Evolutionary conservation across 2,797 vertebrate genomes (phyloP), one percentile per base, ranked within the genome.

Genomic region (Erithacus rubecula): DNA sequence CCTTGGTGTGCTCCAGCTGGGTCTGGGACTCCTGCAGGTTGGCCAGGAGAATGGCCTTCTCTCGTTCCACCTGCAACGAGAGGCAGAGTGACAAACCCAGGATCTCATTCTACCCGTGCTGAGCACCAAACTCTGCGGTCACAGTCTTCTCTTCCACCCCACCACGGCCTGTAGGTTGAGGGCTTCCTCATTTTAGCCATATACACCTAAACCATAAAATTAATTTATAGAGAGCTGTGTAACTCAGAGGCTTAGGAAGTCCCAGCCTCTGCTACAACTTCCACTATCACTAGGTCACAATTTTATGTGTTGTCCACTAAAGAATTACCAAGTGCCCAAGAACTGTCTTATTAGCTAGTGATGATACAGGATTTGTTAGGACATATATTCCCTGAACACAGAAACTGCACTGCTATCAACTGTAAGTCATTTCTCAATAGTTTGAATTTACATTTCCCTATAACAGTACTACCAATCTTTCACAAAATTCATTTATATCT

Each of bases 11-110:
- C 92, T 99, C 99, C 95, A 99, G 97, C 96, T 99, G 99, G 0
- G 98, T 99, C 97, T 99, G 98, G 0, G 99, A 99, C 96, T 99
- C 99, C 96, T 99, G 99, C 24, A 99, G 98, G 83, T 98, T 99
- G 94, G 98, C 98, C 94, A 99, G 97, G 56, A 99, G 98, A 49
- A 98, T 97, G 4, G 99, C 97, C 93, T 99, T 99, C 96, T 99
- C 99, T 53, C 99, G 96, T 93, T 99, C 99, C 96, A 99, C 99
- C 99, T 99, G 97, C 41, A 97, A 90, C 11, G 91, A 92, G 20
- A 96, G 64, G 0, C 68, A 87, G 23, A 89, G 77, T 93, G 37
- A 96, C 91, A 83, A 69, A 92, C 29, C 22, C 4, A 11, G 24
- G 8, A 24, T 44, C 59, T 79, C 5, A 0, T 46, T 52, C 55